A percentile compares a stretch with the other conserved stretches of the same genome.
Conservation (phyloP, 2,888 invertebrate genomes). For the Sepiola atlantica region DNA sequence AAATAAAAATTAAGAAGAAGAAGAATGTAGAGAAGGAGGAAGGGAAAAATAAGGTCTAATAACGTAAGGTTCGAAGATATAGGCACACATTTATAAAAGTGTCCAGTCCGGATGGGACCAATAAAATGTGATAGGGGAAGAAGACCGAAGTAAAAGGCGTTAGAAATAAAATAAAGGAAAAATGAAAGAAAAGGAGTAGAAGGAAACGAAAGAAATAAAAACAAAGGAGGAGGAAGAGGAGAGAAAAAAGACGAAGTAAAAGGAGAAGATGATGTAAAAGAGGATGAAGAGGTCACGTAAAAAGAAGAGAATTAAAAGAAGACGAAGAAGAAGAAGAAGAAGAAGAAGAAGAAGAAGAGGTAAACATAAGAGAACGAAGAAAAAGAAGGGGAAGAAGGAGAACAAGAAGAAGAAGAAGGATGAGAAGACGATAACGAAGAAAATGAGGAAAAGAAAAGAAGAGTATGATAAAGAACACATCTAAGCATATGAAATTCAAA, state of each 20-base stretch:
- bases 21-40: background rate
- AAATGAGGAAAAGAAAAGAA: background rate
- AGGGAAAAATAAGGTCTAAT: background rate
- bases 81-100: background rate
- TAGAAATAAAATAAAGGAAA: no score
- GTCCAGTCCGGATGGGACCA: background rate
- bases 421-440: background rate
- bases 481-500: no score
- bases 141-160: background rate
- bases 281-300: no score
- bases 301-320: background rate
- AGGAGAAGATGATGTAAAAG: background rate
- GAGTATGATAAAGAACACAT: background rate
- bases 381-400: background rate
- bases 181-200: no score
- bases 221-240: background rate
- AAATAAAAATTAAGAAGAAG: background rate
- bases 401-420: background rate
- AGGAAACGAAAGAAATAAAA: no score
- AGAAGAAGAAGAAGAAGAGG: background rate
- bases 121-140: background rate
- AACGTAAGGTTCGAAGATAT: background rate
- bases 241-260: background rate
- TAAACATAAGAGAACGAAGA: no score
- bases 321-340: background rate